phyloP scores from a whole-genome alignment of 1,140 invertebrate genomes.

The Drosophila hydei region DNA sequence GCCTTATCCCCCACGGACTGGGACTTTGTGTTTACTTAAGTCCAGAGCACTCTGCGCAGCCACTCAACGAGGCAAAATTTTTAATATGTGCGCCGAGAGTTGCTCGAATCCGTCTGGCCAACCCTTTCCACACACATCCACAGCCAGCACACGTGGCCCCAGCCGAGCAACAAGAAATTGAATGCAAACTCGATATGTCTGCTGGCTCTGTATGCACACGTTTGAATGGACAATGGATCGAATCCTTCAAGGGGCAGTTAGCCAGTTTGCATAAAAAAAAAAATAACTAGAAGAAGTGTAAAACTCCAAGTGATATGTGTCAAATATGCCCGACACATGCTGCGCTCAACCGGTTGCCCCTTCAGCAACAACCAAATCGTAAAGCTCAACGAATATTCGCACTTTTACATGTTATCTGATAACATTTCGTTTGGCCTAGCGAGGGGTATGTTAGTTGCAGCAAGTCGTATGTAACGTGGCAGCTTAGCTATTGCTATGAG shows the following conservation, averaged over 20 bases:
- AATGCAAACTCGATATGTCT: constrained; percentile 64
- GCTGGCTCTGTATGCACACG: constrained; percentile 32
- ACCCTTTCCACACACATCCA: background rate
- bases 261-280: constrained; percentile 23
- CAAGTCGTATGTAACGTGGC: no score
- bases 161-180: constrained; percentile 40
- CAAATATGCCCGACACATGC: constrained; percentile 61
- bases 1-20: constrained; percentile 60
- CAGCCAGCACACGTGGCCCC: constrained; percentile 48
- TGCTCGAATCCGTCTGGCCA: constrained; percentile 1
- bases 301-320: constrained; percentile 73
- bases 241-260: constrained; percentile 10
- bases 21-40: constrained; percentile 53
- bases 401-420: constrained; percentile 10
- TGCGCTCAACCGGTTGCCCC: constrained; percentile 21
- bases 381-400: constrained; percentile 7
- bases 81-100: constrained; percentile 47
- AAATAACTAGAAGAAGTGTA: background rate
- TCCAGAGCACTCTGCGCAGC: constrained; percentile 18
- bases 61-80: constrained; percentile 55
- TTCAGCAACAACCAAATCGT: constrained; percentile 3
- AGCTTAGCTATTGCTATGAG: no score
- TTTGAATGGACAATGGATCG: constrained; percentile 61
- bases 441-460: no score
- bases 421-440: background rate